Conservation (phyloP, 1,140 invertebrate genomes). For the Probaryconus sp. region DNA sequence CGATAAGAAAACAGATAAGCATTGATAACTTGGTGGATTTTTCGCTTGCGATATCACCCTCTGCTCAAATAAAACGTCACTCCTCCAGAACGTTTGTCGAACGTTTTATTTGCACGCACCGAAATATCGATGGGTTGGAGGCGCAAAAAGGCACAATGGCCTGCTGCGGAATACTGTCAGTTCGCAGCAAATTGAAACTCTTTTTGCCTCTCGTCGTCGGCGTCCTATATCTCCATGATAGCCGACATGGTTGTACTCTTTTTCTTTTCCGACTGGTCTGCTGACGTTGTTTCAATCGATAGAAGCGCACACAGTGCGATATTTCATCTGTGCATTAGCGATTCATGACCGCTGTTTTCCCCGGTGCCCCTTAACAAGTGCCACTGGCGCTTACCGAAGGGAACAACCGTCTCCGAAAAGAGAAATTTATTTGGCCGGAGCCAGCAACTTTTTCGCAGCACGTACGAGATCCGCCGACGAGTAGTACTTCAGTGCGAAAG, state of each 20-base stretch:
- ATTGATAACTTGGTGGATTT: too few species aligned
- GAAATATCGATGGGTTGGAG: neutral
- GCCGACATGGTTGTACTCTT: conserved; percentile 28
- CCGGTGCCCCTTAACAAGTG: conserved; percentile 54
- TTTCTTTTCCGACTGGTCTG: neutral
- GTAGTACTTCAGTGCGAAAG: neutral
- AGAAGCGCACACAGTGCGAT: conserved; percentile 24
- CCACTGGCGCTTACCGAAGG: conserved; percentile 33
- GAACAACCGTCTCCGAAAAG: conserved; percentile 55
- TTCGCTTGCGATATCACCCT: too few species aligned
- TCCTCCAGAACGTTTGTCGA: too few species aligned
- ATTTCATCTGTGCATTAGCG: conserved; percentile 55
- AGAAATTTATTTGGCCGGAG: conserved; percentile 53
- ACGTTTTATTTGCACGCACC: too few species aligned
- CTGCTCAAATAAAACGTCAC: too few species aligned
- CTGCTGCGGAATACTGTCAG: conserved; percentile 49
- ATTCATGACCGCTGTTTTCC: conserved; percentile 58
- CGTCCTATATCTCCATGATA: conserved; percentile 15
- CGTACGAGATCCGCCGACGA: conserved; percentile 30
- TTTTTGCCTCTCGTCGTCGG: conserved; percentile 21
- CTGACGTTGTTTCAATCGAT: conserved; percentile 32
- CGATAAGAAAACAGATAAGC: too few species aligned
- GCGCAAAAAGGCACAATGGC: conserved; percentile 36
- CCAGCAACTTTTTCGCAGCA: conserved; percentile 43
- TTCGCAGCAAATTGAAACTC: conserved; percentile 53